Evolutionary conservation across 2,888 invertebrate genomes (phyloP), one percentile per base, ranked within the genome.

Genomic region (Leptinotarsa peninsularis): DNA sequence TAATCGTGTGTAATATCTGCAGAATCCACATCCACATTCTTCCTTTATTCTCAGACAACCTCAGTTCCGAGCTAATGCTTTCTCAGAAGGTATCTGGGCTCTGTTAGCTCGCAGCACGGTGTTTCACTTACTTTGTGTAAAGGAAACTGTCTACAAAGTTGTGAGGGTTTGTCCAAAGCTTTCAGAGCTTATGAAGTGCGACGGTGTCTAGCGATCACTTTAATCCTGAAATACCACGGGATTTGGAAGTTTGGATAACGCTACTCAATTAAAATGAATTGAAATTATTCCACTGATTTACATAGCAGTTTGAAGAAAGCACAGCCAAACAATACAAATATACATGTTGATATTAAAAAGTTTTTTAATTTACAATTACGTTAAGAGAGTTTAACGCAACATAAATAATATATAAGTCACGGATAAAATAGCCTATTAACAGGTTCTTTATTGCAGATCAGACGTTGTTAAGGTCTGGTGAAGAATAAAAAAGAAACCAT

Each of bases 181-280:
- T 77, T 73, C 72, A 76, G 74, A 78, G 80, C 78, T 80, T 79
- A 79, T 50, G 67, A 58, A 76, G 70, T 33, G 71, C 72, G 75
- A 52, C 66, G 71, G 54, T 49, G 67, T 58, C 67, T 74, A 67
- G 74, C 76, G 76, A 79, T 76, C 72, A 71, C 71, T 78, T 75
- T 83, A 82, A 83, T 81, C 83, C 83, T 73, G 80, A 77, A 82
- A 83, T 80, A 79, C 80, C 81, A 77, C 77, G 75, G 81, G 81
- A 81, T 82, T 81, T 76, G 71, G 73, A 81, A 82, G 79, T 81
- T 81, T 73, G 69, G 78, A 79, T 76, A 81, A 81, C 79, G 80
- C 76, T 73, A 71, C 17, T 73, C 78, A 81, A 82, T 82, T 81
- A 81, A 82, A 79, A 82, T 75, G 78, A 79, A 83, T 70, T 72